A percentile compares a stretch with the other conserved stretches of the same genome.
These are phyloP conservation scores for Drosophila austrosaltans DNA, from an alignment of 2,888 invertebrate species.

Conservation along the genomic window DNA sequence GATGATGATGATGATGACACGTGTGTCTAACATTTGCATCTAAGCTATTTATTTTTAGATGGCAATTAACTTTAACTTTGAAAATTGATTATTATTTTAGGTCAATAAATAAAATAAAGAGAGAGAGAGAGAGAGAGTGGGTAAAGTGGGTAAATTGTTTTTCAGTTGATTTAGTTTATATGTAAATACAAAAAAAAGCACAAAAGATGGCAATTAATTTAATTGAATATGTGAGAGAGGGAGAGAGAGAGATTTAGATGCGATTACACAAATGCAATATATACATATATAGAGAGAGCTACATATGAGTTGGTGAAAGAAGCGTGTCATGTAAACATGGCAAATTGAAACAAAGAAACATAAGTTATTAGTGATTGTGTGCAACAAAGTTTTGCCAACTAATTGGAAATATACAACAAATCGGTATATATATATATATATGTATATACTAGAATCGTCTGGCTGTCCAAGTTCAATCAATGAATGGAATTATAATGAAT, in stretches of 20 bases:
- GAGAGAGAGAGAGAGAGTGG: neutral
- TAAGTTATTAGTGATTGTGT: conserved; percentile 32
- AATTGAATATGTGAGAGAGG: conserved; percentile 53
- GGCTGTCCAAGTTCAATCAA: conserved; percentile 56
- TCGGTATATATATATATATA: conserved; percentile 10
- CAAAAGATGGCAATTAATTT: conserved; percentile 67
- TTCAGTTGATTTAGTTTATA: neutral
- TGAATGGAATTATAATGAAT: conserved; percentile 62
- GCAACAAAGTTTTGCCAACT: conserved; percentile 30
- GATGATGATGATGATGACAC: neutral
- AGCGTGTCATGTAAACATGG: conserved; percentile 44
- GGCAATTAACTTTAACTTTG: conserved; percentile 30
- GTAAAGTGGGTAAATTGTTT: neutral
- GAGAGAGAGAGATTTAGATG: conserved; percentile 53
- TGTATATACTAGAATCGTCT: neutral
- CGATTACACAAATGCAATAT: conserved; percentile 50
- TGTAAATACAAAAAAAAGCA: conserved; percentile 22
- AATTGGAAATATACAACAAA: conserved; percentile 48
- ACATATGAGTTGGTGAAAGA: neutral
- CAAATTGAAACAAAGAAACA: conserved; percentile 54
- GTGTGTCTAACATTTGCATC: conserved; percentile 29
- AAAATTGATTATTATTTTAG: conserved; percentile 33
- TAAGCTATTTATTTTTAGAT: conserved; percentile 28
- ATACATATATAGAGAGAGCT: neutral
- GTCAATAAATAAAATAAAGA: conserved; percentile 18